These are phyloP conservation scores for Zygogramma bicolorata DNA, from an alignment of 2,888 invertebrate genomes.

Conservation along the genomic window DNA sequence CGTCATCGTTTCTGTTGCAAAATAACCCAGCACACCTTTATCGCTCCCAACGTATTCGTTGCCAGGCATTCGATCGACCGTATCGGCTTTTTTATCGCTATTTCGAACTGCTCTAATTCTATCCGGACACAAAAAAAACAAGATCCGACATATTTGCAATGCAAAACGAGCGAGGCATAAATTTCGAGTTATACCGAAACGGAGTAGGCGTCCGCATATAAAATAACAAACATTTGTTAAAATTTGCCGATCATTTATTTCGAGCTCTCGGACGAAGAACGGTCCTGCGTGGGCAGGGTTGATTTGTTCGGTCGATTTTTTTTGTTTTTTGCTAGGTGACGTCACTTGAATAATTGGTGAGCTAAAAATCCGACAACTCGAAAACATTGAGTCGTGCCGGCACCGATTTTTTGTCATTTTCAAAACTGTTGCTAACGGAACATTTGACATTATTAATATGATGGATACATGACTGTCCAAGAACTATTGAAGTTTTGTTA, in stretches of 20 bases:
- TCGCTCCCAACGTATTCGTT: background rate
- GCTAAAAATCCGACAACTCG: background rate
- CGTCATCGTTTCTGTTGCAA: background rate
- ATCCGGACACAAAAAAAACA: slow-evolving; percentile 33
- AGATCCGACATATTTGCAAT: slow-evolving; percentile 51
- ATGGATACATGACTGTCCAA: too few relatives aligned
- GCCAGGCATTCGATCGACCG: background rate
- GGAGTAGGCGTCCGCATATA: slow-evolving; percentile 50
- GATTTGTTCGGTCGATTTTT: slow-evolving; percentile 28
- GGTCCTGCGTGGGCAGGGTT: slow-evolving; percentile 34
- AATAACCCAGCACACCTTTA: slow-evolving; percentile 4
- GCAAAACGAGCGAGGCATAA: slow-evolving; percentile 49
- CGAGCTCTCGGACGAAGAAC: slow-evolving; percentile 31
- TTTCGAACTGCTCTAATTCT: slow-evolving; percentile 10
- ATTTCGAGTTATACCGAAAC: slow-evolving; percentile 48
- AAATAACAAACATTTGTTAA: slow-evolving; percentile 57
- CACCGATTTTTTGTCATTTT: too few relatives aligned
- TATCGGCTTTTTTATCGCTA: background rate
- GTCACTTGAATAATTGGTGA: slow-evolving; percentile 17
- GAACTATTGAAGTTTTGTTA: too few relatives aligned
- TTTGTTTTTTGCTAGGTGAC: slow-evolving; percentile 25
- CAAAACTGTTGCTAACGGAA: too few relatives aligned
- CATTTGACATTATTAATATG: too few relatives aligned
- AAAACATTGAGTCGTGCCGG: too few relatives aligned
- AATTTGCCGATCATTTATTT: slow-evolving; percentile 54